Evolutionary conservation across 1,140 invertebrate genomes (phyloP).

Genomic region (Oedothorax gibbosus): DNA sequence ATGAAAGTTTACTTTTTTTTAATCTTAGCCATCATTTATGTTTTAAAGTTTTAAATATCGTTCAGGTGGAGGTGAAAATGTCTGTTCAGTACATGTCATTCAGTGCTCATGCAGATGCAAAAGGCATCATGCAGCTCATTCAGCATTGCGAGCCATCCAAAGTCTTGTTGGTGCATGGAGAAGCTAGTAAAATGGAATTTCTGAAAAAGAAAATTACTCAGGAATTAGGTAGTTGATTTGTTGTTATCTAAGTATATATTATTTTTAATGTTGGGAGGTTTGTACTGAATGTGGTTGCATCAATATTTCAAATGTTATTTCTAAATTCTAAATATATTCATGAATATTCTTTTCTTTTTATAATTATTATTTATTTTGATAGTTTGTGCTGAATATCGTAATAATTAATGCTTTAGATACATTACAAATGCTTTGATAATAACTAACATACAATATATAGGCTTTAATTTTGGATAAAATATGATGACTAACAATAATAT

Average conservation of each 20-base stretch:
- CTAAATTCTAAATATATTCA: no score
- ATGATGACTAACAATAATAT: no score
- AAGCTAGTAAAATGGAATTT: conserved; percentile 90
- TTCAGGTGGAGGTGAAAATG: conserved; percentile 93
- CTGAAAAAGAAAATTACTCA: conserved; percentile 92
- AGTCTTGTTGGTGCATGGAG: conserved; percentile 96
- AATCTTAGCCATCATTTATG: neutral
- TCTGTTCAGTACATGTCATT: conserved; percentile 99
- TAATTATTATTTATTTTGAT: no score
- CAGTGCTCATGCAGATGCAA: conserved; percentile 99
- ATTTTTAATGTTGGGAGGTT: neutral
- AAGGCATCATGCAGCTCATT: conserved; percentile 98
- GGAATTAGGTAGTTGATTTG: conserved; percentile 68
- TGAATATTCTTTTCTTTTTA: no score
- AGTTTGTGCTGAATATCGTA: no score
- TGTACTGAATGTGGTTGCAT: no score
- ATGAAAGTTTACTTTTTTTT: no score
- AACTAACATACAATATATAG: no score
- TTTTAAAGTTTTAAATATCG: conserved; percentile 18
- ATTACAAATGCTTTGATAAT: no score
- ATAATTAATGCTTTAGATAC: no score
- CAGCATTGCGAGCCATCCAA: conserved; percentile 97
- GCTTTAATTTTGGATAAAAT: no score
- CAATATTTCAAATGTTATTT: no score
- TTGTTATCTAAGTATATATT: neutral